phyloP scores from a whole-genome alignment of 1,140 invertebrate species.

The Aphelenchoides besseyi region DNA sequence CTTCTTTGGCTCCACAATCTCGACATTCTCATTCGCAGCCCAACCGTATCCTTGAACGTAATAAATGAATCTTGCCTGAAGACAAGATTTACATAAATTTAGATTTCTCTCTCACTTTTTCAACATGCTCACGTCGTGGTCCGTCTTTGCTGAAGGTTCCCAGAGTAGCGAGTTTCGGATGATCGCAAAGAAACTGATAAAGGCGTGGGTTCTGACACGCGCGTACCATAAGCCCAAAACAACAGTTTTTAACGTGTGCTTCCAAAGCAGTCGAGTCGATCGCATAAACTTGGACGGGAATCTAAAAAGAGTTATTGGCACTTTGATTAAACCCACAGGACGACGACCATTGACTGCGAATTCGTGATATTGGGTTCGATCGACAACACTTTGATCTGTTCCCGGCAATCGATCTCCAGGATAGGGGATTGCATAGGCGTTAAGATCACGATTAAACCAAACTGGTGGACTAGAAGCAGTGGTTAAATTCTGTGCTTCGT shows the following conservation, averaged over 20 bases:
- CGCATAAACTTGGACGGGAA: background rate
- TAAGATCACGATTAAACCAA: background rate
- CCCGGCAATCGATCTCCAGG: background rate
- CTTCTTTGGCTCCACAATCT: background rate
- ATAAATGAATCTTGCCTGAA: conserved; percentile 8
- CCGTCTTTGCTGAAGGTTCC: conserved; percentile 1
- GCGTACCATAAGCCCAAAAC: background rate
- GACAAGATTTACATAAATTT: background rate
- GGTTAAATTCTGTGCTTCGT: background rate
- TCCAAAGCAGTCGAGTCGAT: background rate
- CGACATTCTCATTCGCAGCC: background rate
- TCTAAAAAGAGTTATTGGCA: background rate
- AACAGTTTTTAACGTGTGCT: background rate
- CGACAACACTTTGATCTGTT: background rate
- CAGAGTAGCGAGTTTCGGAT: background rate
- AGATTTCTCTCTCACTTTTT: background rate
- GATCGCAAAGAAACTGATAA: background rate
- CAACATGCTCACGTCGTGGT: background rate
- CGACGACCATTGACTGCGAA: background rate
- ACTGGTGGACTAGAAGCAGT: conserved; percentile 11
- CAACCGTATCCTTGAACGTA: conserved; percentile 10
- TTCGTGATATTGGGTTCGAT: conserved; percentile 11
- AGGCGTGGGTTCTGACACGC: background rate
- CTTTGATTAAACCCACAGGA: background rate
- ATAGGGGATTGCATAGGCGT: background rate